These are phyloP conservation scores for Pecten maximus DNA, from an alignment of 2,888 invertebrate species.

Conservation along the genomic window DNA sequence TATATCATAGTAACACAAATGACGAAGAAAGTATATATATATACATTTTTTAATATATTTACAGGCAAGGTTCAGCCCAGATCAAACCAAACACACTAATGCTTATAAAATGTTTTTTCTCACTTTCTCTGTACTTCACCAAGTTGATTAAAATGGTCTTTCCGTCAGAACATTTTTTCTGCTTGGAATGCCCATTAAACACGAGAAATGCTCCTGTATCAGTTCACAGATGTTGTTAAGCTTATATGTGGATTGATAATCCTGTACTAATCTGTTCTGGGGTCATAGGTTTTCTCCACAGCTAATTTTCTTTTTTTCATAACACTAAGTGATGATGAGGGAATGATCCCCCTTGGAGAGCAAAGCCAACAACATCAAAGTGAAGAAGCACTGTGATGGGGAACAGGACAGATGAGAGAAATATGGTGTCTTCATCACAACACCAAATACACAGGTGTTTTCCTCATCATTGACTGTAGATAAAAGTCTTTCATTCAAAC, in stretches of 20 bases:
- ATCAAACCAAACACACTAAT: too few species aligned
- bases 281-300: not conserved
- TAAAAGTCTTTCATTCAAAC: not conserved
- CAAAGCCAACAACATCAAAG: constrained; percentile 1
- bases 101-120: too few species aligned
- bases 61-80: too few species aligned
- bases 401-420: not conserved
- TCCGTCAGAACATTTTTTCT: too few species aligned
- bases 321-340: not conserved
- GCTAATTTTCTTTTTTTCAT: not conserved
- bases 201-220: not conserved
- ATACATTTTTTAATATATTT: too few species aligned
- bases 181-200: too few species aligned
- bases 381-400: not conserved
- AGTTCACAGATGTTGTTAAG: not conserved
- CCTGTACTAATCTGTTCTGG: not conserved
- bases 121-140: too few species aligned
- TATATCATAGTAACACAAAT: too few species aligned
- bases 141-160: too few species aligned
- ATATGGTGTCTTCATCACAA: not conserved
- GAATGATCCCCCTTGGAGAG: not conserved
- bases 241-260: not conserved
- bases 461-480: not conserved
- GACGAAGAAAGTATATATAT: too few species aligned
- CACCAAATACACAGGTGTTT: not conserved